phyloP scores from a whole-genome alignment of 2,797 vertebrate genomes.

The Tragopan temminckii region DNA sequence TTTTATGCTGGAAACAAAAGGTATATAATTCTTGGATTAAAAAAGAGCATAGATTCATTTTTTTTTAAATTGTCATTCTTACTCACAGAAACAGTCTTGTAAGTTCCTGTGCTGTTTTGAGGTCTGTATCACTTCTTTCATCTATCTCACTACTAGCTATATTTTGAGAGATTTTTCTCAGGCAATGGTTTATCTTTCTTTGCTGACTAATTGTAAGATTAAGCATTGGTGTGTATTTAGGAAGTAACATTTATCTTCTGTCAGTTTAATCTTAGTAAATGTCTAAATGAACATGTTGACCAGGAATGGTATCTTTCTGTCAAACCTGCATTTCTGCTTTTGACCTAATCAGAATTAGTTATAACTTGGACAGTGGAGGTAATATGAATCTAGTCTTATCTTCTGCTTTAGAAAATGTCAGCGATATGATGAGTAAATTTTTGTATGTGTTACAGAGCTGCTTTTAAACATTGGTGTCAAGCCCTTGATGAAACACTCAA shows the following conservation, averaged over 20 bases:
- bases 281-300: neutral
- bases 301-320: neutral
- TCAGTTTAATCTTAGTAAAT: neutral
- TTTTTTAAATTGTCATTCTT: neutral
- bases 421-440: neutral
- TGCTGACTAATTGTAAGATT: neutral
- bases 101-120: neutral
- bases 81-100: neutral
- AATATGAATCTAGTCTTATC: slow-evolving; percentile 35
- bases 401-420: slow-evolving; percentile 54
- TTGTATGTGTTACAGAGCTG: slow-evolving; percentile 83
- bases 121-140: neutral
- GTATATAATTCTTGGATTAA: slow-evolving; percentile 71
- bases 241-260: neutral
- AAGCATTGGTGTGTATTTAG: neutral
- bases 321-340: slow-evolving; percentile 10
- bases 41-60: neutral
- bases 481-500: slow-evolving; percentile 90
- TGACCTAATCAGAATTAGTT: slow-evolving; percentile 21
- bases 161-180: neutral
- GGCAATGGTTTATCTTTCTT: neutral
- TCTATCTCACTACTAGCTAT: neutral
- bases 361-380: neutral
- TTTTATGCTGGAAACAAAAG: slow-evolving; percentile 87
- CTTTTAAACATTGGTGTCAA: slow-evolving; percentile 90